Evolutionary conservation across 2,797 vertebrate species (phyloP).

Genomic region (Fringilla coelebs): DNA sequence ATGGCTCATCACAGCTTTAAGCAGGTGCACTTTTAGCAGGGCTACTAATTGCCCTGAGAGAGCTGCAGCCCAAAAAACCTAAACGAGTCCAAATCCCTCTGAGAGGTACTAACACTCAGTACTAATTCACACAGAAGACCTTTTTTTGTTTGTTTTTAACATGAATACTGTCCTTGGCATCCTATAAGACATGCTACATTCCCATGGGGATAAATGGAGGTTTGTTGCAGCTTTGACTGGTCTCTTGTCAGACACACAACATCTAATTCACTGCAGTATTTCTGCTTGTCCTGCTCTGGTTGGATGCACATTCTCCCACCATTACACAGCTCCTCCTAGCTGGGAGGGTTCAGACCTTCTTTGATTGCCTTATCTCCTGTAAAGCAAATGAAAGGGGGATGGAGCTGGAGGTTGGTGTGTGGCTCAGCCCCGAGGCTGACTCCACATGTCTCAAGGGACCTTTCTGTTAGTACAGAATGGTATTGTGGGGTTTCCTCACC

Average conservation of each 20-base stretch:
- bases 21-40: neutral
- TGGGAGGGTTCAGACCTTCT: neutral
- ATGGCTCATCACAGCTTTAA: neutral
- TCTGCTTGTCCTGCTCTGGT: neutral
- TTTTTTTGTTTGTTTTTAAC: conserved; percentile 33
- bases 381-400: neutral
- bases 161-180: conserved; percentile 36
- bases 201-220: conserved; percentile 23
- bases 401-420: neutral
- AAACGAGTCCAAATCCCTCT: neutral
- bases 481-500: neutral
- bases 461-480: neutral
- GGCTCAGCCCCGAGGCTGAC: neutral
- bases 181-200: neutral
- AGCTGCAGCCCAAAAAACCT: neutral
- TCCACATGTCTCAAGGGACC: neutral
- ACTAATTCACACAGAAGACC: conserved; percentile 30
- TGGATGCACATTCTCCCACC: neutral
- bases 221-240: conserved; percentile 51
- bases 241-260: conserved; percentile 32
- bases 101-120: neutral
- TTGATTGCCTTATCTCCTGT: neutral
- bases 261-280: conserved; percentile 19
- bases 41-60: neutral
- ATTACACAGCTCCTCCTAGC: neutral